Base-by-base conservation (phyloP, 2,113 vertebrate genomes). In the Phalacrocorax aristotelis region DNA sequence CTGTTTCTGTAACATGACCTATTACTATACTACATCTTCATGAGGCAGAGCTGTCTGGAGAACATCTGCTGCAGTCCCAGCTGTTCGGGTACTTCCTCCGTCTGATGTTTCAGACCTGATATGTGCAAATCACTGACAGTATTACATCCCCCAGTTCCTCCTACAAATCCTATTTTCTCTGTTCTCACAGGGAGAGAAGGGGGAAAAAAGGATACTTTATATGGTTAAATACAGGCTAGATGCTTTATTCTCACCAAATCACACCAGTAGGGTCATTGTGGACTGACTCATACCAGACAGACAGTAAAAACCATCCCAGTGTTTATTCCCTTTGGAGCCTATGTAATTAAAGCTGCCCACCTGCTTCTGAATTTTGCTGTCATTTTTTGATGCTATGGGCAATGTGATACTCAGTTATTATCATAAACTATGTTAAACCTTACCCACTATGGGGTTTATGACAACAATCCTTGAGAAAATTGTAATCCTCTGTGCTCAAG, bases 21-120 rank as follows among this genome's bases (percentile, higher is more conserved):
- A 4, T 81, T 83, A 10, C 87, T 94, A 57, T 6, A 93, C 94
- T 95, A 95, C 94, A 97, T 98, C 97, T 97, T 96, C 95, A 95
- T 86, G 88, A 93, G 92, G 97, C 93, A 95, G 93, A 83, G 89
- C 96, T 97, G 97, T 97, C 97, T 98, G 96, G 93, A 95, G 95
- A 97, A 98, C 97, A 98, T 98, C 97, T 98, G 97, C 88, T 96
- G 90, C 92, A 89, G 89, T 60, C 94, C 96, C 97, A 98, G 97
- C 97, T 98, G 97, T 95, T 97, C 15, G 46, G 42, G 93, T 70
- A 82, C 97, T 97, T 97, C 96, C 97, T 97, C 89, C 1, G 49
- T 94, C 93, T 96, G 96, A 90, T 93, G 94, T 87, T 94, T 94
- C 90, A 95, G 75, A 72, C 66, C 66, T 65, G 83, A 96, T 95